phyloP scores from a whole-genome alignment of 2,797 vertebrate genomes.

The Amblyraja radiata region DNA sequence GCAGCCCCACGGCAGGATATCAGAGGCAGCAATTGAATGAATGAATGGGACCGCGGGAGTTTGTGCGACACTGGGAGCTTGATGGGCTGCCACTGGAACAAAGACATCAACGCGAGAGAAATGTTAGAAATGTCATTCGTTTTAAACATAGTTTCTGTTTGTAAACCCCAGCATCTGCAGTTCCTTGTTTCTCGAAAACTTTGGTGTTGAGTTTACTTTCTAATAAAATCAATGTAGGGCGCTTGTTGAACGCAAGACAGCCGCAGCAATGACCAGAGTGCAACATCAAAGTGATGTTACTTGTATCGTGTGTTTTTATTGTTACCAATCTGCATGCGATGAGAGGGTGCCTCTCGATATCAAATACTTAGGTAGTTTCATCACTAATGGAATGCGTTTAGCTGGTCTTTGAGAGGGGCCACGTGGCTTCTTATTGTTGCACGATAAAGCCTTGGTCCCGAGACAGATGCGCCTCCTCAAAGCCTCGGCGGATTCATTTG shows the following conservation, averaged over 20 bases:
- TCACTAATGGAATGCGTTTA: too few relatives aligned
- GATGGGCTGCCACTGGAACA: background rate
- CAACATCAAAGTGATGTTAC: background rate
- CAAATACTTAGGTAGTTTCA: too few relatives aligned
- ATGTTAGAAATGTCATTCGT: too few relatives aligned
- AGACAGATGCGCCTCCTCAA: too few relatives aligned
- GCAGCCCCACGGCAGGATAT: conserved; percentile 5
- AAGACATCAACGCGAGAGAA: background rate
- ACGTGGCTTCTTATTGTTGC: too few relatives aligned
- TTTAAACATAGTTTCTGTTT: background rate
- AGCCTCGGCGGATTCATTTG: too few relatives aligned
- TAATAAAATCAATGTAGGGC: background rate
- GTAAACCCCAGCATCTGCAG: too few relatives aligned
- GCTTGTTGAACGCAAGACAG: background rate
- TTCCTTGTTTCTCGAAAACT: background rate
- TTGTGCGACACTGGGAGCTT: background rate
- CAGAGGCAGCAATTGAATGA: background rate
- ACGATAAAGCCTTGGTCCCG: too few relatives aligned
- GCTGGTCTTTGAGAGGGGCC: too few relatives aligned
- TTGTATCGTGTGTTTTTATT: background rate
- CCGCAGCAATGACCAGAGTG: background rate
- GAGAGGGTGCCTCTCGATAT: too few relatives aligned
- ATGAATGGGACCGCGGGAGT: conserved; percentile 3
- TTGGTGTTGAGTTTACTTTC: background rate
- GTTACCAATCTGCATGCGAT: too few relatives aligned